Conservation (phyloP, 1,140 invertebrate genomes). For the Andrena cerasifolii region DNA sequence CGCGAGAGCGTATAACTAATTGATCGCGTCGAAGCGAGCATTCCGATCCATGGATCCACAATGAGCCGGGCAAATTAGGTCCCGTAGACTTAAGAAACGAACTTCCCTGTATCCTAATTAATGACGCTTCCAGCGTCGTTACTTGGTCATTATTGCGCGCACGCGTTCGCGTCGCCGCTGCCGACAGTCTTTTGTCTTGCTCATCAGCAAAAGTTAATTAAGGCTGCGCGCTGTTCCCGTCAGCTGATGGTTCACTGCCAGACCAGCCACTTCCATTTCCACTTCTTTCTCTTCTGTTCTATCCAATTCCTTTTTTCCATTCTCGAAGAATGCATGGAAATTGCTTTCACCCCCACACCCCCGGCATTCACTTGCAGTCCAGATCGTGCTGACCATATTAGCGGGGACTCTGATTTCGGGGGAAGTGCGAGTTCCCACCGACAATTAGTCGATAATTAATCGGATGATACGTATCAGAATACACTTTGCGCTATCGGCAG, state of each 20-base stretch:
- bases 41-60: background rate
- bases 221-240: conserved; percentile 1
- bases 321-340: conserved; percentile 20
- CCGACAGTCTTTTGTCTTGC: conserved; percentile 5
- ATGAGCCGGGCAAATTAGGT: background rate
- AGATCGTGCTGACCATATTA: background rate
- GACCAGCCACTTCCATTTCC: background rate
- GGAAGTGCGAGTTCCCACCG: background rate
- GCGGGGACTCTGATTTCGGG: too few relatives aligned
- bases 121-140: background rate
- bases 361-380: background rate
- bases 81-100: background rate
- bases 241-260: background rate
- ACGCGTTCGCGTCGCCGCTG: background rate
- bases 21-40: background rate
- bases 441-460: conserved; percentile 43
- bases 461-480: conserved; percentile 10
- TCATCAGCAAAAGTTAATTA: conserved; percentile 54
- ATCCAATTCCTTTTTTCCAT: background rate
- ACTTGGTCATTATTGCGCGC: conserved; percentile 2
- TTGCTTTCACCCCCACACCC: background rate
- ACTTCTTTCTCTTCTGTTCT: background rate
- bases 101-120: conserved; percentile 22
- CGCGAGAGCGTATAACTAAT: background rate
- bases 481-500: conserved; percentile 37